Evolutionary conservation across 2,113 vertebrate genomes (phyloP), one percentile per base, ranked within the genome.

Genomic region (Chauna torquata): DNA sequence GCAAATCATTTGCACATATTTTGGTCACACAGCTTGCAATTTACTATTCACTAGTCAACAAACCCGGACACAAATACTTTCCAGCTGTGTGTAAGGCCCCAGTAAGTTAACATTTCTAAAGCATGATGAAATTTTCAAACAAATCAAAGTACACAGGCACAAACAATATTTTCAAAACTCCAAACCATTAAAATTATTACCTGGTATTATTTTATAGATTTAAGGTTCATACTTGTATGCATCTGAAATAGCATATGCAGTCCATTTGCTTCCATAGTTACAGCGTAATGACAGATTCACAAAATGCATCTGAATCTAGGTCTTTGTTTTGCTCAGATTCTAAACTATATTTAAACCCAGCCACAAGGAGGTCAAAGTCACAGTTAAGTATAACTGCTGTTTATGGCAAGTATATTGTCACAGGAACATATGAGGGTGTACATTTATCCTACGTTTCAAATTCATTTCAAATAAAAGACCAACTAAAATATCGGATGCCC

Each of bases 261-360:
- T 11, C 28, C 24, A 7, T 19, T n/a, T 4, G 0, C 30, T 82
- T 58, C 25, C 7, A 12, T 0, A 34, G 22, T 47, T 57, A 36
- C 1, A 49, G 72, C 6, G 16, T 38, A 76, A 38, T 5, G 7
- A 71, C 3, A 75, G 81, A 88, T 40, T 77, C 27, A 44, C 28
- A 72, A 58, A 61, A 52, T 5, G 0, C 10, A 71, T 22, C 62
- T 76, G 49, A 90, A 90, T 58, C 30, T 11, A 40, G 30, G 27
- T 40, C 45, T 80, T 77, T 3, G 1, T 72, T 78, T 69, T 52
- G 58, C 25, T 65, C 64, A 71, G 23, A 42, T 68, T 92, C 86
- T 44, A 64, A 71, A 45, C 36, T 42, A 8, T 34, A 58, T 69
- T 69, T 87, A 70, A 77, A 47, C 16, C 20, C 18, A 86, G 45